Evolutionary conservation across 2,888 invertebrate genomes (phyloP).

Genomic region (Drosophila neotestacea): DNA sequence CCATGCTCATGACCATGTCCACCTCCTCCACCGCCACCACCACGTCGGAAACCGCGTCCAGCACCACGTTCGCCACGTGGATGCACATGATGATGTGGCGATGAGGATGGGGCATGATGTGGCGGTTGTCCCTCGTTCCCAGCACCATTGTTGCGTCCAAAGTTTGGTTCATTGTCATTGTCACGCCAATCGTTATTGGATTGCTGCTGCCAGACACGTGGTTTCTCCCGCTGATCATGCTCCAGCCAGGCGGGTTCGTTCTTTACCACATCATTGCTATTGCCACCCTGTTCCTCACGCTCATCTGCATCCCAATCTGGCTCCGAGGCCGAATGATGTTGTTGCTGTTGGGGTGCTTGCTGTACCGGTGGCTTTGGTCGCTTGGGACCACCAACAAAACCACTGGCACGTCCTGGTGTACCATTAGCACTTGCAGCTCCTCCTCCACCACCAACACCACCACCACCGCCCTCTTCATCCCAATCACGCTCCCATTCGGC

Average conservation of each 20-base stretch:
- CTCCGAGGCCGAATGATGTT: slow-evolving; percentile 80
- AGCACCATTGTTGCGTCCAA: slow-evolving; percentile 47
- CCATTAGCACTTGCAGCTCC: slow-evolving; percentile 42
- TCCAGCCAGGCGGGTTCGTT: slow-evolving; percentile 71
- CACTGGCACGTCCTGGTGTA: slow-evolving; percentile 71
- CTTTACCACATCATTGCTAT: slow-evolving; percentile 38
- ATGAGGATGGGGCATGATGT: slow-evolving; percentile 37
- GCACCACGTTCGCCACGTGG: slow-evolving; percentile 76
- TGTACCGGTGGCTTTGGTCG: slow-evolving; percentile 53
- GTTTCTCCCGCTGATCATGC: slow-evolving; percentile 77
- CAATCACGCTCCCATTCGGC: slow-evolving; percentile 82
- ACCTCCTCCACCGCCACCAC: slow-evolving; percentile 60
- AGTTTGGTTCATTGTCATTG: slow-evolving; percentile 55
- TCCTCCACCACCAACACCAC: slow-evolving; percentile 32
- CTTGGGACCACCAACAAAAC: slow-evolving; percentile 81
- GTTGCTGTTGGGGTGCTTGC: slow-evolving; percentile 44
- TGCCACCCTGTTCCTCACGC: slow-evolving; percentile 52
- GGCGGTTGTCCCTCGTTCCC: slow-evolving; percentile 47
- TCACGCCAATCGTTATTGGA: slow-evolving; percentile 79
- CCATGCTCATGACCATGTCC: slow-evolving; percentile 65
- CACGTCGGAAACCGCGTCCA: slow-evolving; percentile 71
- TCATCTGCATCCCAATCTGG: slow-evolving; percentile 84
- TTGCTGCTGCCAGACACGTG: slow-evolving; percentile 71
- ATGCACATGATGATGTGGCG: slow-evolving; percentile 78
- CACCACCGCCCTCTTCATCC: slow-evolving; percentile 63